A percentile compares a stretch with the other conserved stretches of the same genome.
Conservation (phyloP, 2,113 vertebrate species). For the Abramis brama region DNA sequence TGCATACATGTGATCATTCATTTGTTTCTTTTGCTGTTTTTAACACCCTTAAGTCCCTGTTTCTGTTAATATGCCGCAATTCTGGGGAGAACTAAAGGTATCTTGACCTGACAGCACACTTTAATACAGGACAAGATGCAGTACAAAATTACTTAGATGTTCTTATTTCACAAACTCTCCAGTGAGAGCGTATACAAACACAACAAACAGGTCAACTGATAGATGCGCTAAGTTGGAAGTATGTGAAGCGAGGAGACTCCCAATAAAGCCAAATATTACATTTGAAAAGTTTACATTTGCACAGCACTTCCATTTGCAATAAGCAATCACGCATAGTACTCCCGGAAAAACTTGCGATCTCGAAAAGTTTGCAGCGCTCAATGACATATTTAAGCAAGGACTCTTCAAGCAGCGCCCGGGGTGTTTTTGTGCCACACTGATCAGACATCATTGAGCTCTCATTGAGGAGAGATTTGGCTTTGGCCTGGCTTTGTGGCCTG, state of each 20-base stretch:
- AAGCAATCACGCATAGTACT: background rate
- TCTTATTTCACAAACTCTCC: slow-evolving; percentile 27
- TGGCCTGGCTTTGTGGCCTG: slow-evolving; percentile 53
- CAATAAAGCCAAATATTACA: background rate
- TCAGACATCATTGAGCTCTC: slow-evolving; percentile 65
- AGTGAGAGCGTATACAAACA: slow-evolving; percentile 27
- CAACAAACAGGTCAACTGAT: slow-evolving; percentile 23
- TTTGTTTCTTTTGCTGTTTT: slow-evolving; percentile 64
- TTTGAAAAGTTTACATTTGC: background rate
- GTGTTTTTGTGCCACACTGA: slow-evolving; percentile 42
- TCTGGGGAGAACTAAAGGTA: slow-evolving; percentile 55
- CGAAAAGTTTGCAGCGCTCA: slow-evolving; percentile 39
- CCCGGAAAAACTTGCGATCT: slow-evolving; percentile 14
- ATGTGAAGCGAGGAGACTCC: background rate
- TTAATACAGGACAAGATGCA: slow-evolving; percentile 39
- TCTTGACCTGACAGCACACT: slow-evolving; percentile 52
- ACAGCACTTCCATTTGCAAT: background rate
- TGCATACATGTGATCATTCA: slow-evolving; percentile 70
- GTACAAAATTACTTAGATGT: background rate
- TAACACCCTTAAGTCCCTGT: slow-evolving; percentile 63
- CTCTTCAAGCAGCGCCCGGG: slow-evolving; percentile 35
- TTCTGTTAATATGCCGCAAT: slow-evolving; percentile 66
- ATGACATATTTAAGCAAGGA: slow-evolving; percentile 40
- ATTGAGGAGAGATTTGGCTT: slow-evolving; percentile 59
- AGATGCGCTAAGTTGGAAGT: background rate